phyloP scores from a whole-genome alignment of 2,797 vertebrate species.

The Amniataba percoides region DNA sequence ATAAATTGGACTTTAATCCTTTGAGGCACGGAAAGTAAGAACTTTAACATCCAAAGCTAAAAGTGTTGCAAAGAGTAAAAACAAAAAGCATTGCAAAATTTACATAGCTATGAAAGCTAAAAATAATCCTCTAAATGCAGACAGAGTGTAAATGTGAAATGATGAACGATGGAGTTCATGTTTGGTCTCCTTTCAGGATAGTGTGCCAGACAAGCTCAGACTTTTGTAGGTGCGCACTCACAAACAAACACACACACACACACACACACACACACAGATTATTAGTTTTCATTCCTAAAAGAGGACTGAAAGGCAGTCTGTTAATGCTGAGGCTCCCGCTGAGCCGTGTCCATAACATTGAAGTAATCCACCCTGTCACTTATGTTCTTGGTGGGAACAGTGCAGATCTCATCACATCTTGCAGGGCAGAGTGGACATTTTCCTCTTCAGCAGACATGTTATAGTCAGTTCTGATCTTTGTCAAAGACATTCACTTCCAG shows the following conservation, averaged over 20 bases:
- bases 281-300: constrained; percentile 52
- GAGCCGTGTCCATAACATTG: constrained; percentile 34
- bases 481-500: constrained; percentile 46
- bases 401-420: constrained; percentile 58
- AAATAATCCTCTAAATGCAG: background rate
- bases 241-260: constrained; percentile 30
- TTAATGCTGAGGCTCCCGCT: constrained; percentile 25
- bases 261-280: constrained; percentile 26
- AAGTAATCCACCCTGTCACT: constrained; percentile 60
- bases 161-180: background rate
- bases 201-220: constrained; percentile 40
- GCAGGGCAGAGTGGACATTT: constrained; percentile 46
- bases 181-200: constrained; percentile 44
- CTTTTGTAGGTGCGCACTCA: constrained; percentile 26
- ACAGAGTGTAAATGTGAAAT: background rate
- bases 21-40: background rate
- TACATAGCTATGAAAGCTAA: constrained; percentile 16
- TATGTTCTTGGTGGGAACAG: constrained; percentile 58
- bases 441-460: constrained; percentile 52
- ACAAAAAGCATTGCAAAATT: background rate
- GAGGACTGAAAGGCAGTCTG: constrained; percentile 29
- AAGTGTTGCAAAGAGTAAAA: background rate
- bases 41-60: constrained; percentile 12
- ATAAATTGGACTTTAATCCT: constrained; percentile 17
- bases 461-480: constrained; percentile 51